A percentile compares a stretch with the other conserved stretches of the same genome.
phyloP scores from a whole-genome alignment of 2,888 invertebrate genomes.

The Zeuzera pyrina region DNA sequence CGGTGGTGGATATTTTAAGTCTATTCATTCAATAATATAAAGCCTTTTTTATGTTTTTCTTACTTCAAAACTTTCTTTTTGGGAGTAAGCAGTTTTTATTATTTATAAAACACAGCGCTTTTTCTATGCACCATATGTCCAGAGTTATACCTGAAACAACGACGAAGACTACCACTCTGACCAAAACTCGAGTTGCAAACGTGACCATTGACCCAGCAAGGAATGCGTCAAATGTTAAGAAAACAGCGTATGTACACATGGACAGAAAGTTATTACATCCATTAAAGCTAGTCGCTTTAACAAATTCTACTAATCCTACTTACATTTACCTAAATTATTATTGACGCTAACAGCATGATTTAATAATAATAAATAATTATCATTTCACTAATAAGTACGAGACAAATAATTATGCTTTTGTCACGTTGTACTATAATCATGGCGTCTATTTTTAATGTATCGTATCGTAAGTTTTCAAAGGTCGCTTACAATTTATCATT shows the following conservation, averaged over 20 bases:
- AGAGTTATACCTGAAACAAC: constrained; percentile 47
- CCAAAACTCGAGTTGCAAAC: constrained; percentile 21
- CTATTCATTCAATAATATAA: background rate
- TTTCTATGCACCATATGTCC: constrained; percentile 38
- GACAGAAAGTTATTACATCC: no score
- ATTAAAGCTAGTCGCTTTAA: no score
- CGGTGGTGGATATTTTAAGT: background rate
- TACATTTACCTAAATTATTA: background rate
- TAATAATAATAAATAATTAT: no score
- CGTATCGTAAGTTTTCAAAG: no score
- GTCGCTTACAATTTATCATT: no score
- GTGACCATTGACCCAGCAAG: constrained; percentile 37
- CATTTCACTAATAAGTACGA: no score
- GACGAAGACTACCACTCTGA: constrained; percentile 35
- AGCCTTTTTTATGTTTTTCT: constrained; percentile 8
- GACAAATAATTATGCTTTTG: no score
- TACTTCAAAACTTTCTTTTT: constrained; percentile 7
- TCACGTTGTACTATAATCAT: no score
- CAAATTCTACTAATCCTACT: background rate
- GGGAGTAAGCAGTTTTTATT: no score
- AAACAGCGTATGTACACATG: constrained; percentile 52
- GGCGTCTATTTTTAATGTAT: no score
- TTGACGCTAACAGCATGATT: background rate
- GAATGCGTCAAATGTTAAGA: constrained; percentile 40
- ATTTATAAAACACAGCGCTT: no score